Conservation (phyloP, 2,888 invertebrate species). For the Limnephilus rhombicus region DNA sequence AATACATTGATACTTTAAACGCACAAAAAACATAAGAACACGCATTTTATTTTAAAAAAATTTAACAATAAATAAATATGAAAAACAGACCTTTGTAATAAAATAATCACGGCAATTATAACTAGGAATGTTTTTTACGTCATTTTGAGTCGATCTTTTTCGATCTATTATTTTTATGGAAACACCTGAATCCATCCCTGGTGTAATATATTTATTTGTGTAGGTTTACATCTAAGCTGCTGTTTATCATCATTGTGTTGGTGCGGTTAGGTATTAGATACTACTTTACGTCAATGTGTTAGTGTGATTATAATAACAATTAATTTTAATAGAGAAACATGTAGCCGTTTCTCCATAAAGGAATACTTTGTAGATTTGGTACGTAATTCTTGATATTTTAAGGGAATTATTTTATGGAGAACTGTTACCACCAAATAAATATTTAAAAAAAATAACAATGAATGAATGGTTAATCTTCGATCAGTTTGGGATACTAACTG, state of each 20-base stretch:
- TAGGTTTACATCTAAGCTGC: conserved; percentile 56
- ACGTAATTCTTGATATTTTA: conserved; percentile 11
- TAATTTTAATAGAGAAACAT: conserved; percentile 52
- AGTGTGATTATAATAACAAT: conserved; percentile 51
- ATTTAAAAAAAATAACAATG: not conserved
- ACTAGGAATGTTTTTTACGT: no score
- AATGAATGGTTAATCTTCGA: not conserved
- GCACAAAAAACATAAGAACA: no score
- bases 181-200: conserved; percentile 4
- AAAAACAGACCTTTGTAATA: no score
- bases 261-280: conserved; percentile 37
- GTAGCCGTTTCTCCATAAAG: conserved; percentile 13
- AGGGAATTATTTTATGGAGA: not conserved
- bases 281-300: conserved; percentile 37
- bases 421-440: no score
- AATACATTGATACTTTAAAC: no score
- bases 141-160: no score
- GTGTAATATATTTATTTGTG: conserved; percentile 32
- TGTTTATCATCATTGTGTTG: conserved; percentile 54
- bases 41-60: no score
- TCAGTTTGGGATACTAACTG: no score
- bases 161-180: not conserved
- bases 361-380: conserved; percentile 11
- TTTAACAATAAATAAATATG: no score
- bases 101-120: no score